Percentiles rank a stretch among this genome's conserved stretches.
Evolutionary conservation across 2,113 vertebrate genomes (phyloP).

Genomic region (Nothoprocta perdicaria): DNA sequence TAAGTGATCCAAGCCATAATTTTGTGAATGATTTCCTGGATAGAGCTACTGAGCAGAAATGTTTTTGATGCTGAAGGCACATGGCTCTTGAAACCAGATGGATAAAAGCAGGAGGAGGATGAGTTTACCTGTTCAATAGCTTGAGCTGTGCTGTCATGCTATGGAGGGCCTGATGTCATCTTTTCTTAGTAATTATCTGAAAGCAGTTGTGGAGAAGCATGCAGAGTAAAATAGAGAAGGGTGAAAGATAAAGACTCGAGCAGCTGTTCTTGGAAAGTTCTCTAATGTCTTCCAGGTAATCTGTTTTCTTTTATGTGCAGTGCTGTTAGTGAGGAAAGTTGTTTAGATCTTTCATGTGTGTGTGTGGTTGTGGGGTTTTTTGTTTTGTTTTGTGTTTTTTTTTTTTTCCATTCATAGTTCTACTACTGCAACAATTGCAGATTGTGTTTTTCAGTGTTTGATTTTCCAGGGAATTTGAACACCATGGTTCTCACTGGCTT

Average conservation of each 20-base stretch:
- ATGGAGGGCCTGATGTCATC: not conserved
- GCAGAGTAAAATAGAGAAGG: not conserved
- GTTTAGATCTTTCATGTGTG: not conserved
- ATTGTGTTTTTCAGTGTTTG: not conserved
- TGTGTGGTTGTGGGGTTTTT: too few species aligned
- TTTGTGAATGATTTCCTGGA: not conserved
- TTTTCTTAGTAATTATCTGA: not conserved
- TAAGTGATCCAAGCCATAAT: not conserved
- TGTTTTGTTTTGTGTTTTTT: too few species aligned
- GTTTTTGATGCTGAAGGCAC: not conserved
- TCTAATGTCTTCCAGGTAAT: not conserved
- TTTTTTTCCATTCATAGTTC: not conserved
- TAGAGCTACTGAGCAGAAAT: not conserved
- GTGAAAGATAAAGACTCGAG: not conserved
- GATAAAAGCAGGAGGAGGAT: not conserved
- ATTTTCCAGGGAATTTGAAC: not conserved
- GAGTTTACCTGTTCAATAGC: not conserved
- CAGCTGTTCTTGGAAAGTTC: not conserved
- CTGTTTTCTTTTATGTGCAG: not conserved
- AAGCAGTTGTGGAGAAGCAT: not conserved
- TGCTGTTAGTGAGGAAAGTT: not conserved
- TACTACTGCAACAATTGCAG: not conserved
- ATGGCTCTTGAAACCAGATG: not conserved
- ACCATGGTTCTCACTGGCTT: not conserved
- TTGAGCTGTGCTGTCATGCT: not conserved